Evolutionary conservation across 1,140 invertebrate species (phyloP), one percentile per base, ranked within the genome.

Genomic region (Lerema accius): DNA sequence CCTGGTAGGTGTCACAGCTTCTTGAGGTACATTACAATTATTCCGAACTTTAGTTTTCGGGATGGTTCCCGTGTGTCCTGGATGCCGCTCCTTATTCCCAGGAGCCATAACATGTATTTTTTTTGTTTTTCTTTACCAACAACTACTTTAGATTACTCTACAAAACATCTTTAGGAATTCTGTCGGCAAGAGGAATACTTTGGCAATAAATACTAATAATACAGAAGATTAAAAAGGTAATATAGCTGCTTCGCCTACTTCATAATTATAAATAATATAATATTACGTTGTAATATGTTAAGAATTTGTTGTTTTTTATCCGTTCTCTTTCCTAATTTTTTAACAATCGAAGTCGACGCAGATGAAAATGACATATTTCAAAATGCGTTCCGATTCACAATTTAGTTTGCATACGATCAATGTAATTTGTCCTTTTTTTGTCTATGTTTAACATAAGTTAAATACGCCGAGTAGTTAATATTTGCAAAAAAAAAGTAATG

Each of bases 1-100:
- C 73, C 91, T 82, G 19, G 91, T 92, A 13, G 91, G 91, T 55
- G 91, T 92, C 61, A 92, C 91, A 69, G 88, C 89, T 73, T 92
- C 91, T 71, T 91, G 91, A 13, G 91, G 91, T 17, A 92, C 89
- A 89, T 91, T 91, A 65, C 86, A 89, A 76, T 90, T 90, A 55
- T 89, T 90, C 58, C 89, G 78, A 13, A 80, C 86, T 83, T 91
- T 91, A 40, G 89, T 90, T 70, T 91, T 91, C 19, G 90, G 90
- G 67, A 91, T 91, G 28, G 90, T 90, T 61, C 90, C 90, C 67
- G 90, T 91, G 62, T 89, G 86, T 73, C 81, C 73, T 77, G 88
- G 78, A 71, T 89, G 84, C 32, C 88, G 73, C 60, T 89, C 88
- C 71, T 90, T 90, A 73, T 89, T 90, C 65, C 82, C 84, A 79